Evolutionary conservation across 2,113 vertebrate species (phyloP).

Genomic region (Poeciliopsis prolifica): DNA sequence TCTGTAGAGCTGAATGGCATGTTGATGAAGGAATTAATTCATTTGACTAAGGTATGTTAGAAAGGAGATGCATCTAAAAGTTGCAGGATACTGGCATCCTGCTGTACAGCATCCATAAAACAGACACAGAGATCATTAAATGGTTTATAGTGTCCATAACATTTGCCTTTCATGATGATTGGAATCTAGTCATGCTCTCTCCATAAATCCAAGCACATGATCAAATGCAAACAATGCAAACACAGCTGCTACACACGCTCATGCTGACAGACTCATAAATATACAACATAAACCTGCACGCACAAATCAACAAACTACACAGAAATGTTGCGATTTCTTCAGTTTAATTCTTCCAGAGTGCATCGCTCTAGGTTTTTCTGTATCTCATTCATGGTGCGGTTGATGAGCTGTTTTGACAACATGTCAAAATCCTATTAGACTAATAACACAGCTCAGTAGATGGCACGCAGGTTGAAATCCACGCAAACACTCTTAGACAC

Average conservation of each 20-base stretch:
- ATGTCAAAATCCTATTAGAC: conserved; percentile 71
- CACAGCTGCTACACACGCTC: conserved; percentile 26
- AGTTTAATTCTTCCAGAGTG: conserved; percentile 62
- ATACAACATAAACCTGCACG: conserved; percentile 18
- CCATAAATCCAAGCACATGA: conserved; percentile 53
- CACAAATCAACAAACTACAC: conserved; percentile 35
- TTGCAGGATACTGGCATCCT: not conserved
- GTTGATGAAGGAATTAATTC: not conserved
- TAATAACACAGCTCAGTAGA: conserved; percentile 66
- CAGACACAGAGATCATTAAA: not conserved
- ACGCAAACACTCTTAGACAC: conserved; percentile 18
- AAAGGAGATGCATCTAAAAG: not conserved
- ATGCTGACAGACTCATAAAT: conserved; percentile 27
- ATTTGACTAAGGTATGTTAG: not conserved
- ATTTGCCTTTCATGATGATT: conserved; percentile 62
- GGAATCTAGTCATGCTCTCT: conserved; percentile 41
- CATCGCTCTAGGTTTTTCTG: conserved; percentile 63
- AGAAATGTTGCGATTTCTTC: conserved; percentile 40
- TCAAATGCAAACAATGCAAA: conserved; percentile 29
- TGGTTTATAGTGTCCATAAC: conserved; percentile 38
- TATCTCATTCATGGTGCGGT: conserved; percentile 67
- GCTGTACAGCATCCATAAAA: not conserved
- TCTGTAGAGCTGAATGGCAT: not conserved
- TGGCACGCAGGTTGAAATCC: conserved; percentile 21
- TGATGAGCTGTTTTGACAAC: conserved; percentile 76